Evolutionary conservation across 1,140 invertebrate genomes (phyloP).

Genomic region (Thalassaphorura encarpata): DNA sequence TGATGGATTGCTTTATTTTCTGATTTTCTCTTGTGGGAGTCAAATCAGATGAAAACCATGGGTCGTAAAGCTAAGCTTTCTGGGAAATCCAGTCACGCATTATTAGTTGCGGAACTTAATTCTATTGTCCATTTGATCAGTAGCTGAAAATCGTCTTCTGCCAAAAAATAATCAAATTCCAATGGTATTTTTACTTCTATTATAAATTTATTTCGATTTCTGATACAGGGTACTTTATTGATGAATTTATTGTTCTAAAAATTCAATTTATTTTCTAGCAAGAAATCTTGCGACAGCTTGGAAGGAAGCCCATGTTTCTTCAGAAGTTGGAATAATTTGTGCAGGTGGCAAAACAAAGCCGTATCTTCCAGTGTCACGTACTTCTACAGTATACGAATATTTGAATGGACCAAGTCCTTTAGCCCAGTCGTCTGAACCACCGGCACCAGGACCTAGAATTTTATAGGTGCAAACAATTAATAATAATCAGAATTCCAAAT

Average conservation of each 20-base stretch:
- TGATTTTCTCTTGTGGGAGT: no score
- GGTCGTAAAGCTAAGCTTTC: no score
- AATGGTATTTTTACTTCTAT: neutral
- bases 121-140: no score
- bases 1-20: no score
- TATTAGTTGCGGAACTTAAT: no score
- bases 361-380: neutral
- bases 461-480: neutral
- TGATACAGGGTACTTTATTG: neutral
- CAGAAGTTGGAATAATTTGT: neutral
- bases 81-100: no score
- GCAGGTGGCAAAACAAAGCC: neutral
- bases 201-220: neutral
- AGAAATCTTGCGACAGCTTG: neutral
- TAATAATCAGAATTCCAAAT: neutral
- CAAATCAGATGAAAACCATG: no score
- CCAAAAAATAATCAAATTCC: no score
- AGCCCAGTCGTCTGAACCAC: neutral
- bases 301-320: conserved; percentile 2
- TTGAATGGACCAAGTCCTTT: neutral
- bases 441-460: neutral
- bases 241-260: neutral
- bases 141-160: no score
- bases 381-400: neutral
- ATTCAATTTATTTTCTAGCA: neutral